These are phyloP conservation scores for Paramuricea clavata DNA, from an alignment of 92 coral and sea anemone species.

Conservation along the genomic window DNA sequence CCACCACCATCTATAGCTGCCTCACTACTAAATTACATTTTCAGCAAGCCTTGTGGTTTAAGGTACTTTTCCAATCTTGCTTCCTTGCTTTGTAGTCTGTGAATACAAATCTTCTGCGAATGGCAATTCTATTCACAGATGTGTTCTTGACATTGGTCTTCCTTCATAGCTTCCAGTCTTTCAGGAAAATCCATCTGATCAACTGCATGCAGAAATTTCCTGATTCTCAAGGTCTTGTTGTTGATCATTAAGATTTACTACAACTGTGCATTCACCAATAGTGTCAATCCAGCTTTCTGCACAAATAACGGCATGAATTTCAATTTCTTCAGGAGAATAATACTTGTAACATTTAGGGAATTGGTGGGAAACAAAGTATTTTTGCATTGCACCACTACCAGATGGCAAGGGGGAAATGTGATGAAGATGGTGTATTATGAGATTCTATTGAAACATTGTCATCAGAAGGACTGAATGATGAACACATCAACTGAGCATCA, in stretches of 20 bases:
- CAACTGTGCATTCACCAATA: slow-evolving; percentile 30
- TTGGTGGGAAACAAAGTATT: slow-evolving; percentile 36
- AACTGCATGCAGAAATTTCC: no score
- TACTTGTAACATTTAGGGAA: slow-evolving; percentile 50
- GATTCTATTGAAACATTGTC: no score
- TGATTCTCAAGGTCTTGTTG: not conserved
- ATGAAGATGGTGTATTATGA: not conserved
- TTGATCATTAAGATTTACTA: slow-evolving; percentile 23
- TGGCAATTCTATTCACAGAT: slow-evolving; percentile 49
- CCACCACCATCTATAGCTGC: slow-evolving; percentile 74
- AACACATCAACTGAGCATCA: not conserved
- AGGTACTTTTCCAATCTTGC: slow-evolving; percentile 69
- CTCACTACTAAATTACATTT: slow-evolving; percentile 58
- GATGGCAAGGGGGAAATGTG: not conserved
- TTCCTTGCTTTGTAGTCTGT: slow-evolving; percentile 63
- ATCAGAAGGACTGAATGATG: no score
- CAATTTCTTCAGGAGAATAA: slow-evolving; percentile 49
- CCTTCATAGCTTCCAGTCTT: slow-evolving; percentile 2
- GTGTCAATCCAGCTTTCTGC: slow-evolving; percentile 57
- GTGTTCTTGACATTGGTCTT: not conserved
- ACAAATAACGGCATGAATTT: slow-evolving; percentile 57
- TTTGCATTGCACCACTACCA: not conserved
- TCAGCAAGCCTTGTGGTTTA: slow-evolving; percentile 34
- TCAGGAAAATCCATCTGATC: no score
- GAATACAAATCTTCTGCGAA: slow-evolving; percentile 56